Percentiles rank a stretch among this genome's conserved stretches.
These are phyloP conservation scores for Chaetura pelagica DNA, from an alignment of 2,113 vertebrate genomes.

Conservation along the genomic window DNA sequence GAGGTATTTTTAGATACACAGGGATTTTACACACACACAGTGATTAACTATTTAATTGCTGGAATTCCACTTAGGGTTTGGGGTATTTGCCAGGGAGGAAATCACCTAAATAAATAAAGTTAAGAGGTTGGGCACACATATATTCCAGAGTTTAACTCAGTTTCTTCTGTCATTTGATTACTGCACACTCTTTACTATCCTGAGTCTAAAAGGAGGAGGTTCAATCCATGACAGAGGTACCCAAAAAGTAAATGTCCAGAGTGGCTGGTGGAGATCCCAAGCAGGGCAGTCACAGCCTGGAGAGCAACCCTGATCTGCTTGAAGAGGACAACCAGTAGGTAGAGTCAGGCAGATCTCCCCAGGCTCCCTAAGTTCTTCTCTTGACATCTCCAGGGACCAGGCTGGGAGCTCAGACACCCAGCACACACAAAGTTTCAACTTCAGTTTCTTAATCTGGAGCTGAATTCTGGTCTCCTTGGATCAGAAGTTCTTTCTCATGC, in stretches of 20 bases:
- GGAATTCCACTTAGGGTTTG: background rate
- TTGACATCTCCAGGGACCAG: background rate
- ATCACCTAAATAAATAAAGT: background rate
- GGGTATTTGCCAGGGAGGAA: background rate
- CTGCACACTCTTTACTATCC: background rate
- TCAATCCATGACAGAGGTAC: background rate
- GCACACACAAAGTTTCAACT: background rate
- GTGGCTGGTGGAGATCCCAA: background rate
- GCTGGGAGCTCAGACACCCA: background rate
- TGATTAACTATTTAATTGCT: background rate
- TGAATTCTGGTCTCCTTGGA: background rate
- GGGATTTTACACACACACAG: background rate
- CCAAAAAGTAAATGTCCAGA: background rate
- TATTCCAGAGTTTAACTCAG: background rate
- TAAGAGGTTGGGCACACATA: background rate
- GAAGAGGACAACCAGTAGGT: background rate
- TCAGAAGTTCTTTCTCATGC: background rate
- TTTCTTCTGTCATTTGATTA: background rate
- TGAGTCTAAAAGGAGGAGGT: background rate
- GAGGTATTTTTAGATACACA: background rate
- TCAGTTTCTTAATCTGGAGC: background rate
- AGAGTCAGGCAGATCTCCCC: background rate
- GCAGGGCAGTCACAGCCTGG: background rate
- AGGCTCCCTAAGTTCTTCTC: background rate
- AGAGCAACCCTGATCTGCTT: fast-evolving